Evolutionary conservation across 2,888 invertebrate genomes (phyloP), one percentile per base, ranked within the genome.

Genomic region (Gryllus longicercus): DNA sequence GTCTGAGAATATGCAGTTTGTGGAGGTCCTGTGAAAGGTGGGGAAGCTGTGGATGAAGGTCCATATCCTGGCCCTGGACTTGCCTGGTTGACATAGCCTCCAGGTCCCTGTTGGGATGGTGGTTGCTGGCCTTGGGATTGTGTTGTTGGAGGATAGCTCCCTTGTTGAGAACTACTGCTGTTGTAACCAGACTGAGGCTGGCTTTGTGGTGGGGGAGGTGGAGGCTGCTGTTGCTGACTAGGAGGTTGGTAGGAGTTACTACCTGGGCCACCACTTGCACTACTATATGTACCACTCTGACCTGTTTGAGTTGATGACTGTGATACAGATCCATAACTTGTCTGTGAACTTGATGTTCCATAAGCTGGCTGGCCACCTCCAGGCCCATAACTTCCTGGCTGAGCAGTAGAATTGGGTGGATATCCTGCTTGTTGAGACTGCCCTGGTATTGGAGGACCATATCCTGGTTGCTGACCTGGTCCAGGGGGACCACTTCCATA

Each of bases 401-500:
- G 79, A 75, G 77, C 79, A 23, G 76, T 76, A 50, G 78, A 75
- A 50, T 81, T 85, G 83, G 87, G 88, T 14, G 93, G 92, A 81
- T 91, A 90, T 85, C 93, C 93, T 1, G 75, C 86, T 51, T 91
- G 90, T 84, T 92, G 92, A 81, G 89, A 89, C 79, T 87, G 87
- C 83, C 84, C 85, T 1, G 85, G 83, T 80, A 89, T 90, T 79
- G 92, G 92, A 80, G 92, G 92, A 18, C 92, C 92, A 87, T 93
- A 93, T 51, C 88, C 88, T 23, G 87, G 86, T 82, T 88, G 88
- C 50, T 87, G 86, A 10, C 86, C 86, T 76, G 87, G 87, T 79
- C 86, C 87, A 79, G 92, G 92, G 76, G 93, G 92, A 86, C 92
- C 93, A 78, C 88, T 87, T 14, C 88, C 90, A 76, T 89, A 89